Conservation (phyloP, 2,888 invertebrate genomes). For the Acleris holmiana region DNA sequence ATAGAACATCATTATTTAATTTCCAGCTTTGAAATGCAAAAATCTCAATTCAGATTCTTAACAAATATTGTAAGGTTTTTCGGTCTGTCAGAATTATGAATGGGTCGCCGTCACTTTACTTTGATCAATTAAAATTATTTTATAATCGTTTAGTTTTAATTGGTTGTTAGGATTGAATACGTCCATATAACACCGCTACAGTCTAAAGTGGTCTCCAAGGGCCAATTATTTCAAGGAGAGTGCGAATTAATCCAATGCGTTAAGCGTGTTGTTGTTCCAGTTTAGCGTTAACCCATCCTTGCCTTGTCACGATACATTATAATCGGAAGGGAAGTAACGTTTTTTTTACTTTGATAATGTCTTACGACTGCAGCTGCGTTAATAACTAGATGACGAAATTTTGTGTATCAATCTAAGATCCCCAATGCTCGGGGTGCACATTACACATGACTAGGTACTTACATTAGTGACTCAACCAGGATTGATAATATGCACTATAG, state of each 20-base stretch:
- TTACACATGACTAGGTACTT: no score
- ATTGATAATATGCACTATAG: no score
- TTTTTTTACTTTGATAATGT: no score
- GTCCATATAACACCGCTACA: not conserved
- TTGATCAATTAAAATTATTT: constrained; percentile 15
- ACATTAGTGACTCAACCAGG: no score
- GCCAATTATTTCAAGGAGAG: constrained; percentile 47
- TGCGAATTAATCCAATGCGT: no score
- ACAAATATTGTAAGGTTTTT: no score
- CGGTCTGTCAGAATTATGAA: not conserved
- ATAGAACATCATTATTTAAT: constrained; percentile 41
- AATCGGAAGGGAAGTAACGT: no score
- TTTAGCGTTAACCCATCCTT: not conserved
- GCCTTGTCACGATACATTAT: constrained; percentile 24
- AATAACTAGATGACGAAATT: no score
- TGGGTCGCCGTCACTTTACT: not conserved
- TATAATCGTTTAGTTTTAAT: constrained; percentile 10
- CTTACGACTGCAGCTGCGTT: no score
- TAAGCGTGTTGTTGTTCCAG: constrained; percentile 17
- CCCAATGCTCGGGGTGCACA: no score
- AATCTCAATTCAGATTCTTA: constrained; percentile 1
- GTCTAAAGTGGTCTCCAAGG: constrained; percentile 39
- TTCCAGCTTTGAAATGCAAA: constrained; percentile 43
- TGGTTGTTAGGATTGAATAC: constrained; percentile 4
- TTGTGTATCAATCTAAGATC: no score